Evolutionary conservation across 2,797 vertebrate genomes (phyloP), one percentile per base, ranked within the genome.

Genomic region (Lacerta bilineata): DNA sequence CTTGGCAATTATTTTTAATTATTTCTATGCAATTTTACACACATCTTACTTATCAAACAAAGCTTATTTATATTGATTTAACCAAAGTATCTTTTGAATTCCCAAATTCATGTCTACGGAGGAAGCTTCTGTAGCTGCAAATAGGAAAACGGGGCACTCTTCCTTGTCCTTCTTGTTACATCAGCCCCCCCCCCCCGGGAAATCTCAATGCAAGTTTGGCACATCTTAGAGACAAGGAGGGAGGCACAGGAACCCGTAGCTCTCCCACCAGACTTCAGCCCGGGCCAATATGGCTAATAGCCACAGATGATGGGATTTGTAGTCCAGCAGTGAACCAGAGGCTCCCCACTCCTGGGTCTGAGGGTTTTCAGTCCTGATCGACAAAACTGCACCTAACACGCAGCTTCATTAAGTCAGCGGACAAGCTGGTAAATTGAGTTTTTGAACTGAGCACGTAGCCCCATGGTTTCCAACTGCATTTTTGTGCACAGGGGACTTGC

Each of bases 401-500:
- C 8, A 50, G 25, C 36, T 50, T 50, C 23, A 82, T 74, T 27
- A 84, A 84, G 13, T 55, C 72, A 29, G 13, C 25, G 3, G 43
- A 82, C 5, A 29, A 20, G 29, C 25, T 18, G 43, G 41, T 25
- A 20, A 50, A 66, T 80, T 25, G 25, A 9, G 4, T 79, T 69
- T 27, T 55, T 5, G 20, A 84, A 81, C 3, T 79, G 25, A n/a
- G 23, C 29, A 85, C 72, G 79, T 39, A 78, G 2, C 66, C 46
- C 50, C 43, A 61, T 39, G 8, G 33, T 86, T 69, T 75, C 80
- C 17, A 86, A 5, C 0, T 2, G 2, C 3, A 68, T 46, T 59
- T 74, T 61, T 89, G 64, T 88, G 15, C 46, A 1, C 15, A 20
- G 29, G 20, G 43, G 79, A 84, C 93, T 92, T 87, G 77, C 83